A percentile compares a stretch with the other conserved stretches of the same genome.
Conservation (phyloP, 2,888 invertebrate species). For the Hololepta plana region DNA sequence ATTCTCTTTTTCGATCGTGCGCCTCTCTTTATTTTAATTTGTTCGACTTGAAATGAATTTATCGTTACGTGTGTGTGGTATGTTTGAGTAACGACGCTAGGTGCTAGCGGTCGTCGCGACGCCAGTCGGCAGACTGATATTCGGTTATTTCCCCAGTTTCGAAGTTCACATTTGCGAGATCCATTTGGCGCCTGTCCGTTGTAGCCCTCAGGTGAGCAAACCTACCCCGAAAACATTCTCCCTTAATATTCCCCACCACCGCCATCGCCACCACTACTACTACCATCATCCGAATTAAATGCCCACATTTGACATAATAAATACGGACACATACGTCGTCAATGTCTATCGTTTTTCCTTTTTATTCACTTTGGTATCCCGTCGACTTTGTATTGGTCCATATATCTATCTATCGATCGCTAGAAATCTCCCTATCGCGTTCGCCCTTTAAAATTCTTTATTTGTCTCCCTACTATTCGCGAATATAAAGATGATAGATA, state of each 20-base stretch:
- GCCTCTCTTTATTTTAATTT: no score
- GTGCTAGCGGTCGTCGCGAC: constrained; percentile 25
- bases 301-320: constrained; percentile 17
- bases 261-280: constrained; percentile 8
- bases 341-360: constrained; percentile 6
- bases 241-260: constrained; percentile 6
- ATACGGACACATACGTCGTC: constrained; percentile 9
- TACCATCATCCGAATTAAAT: constrained; percentile 13
- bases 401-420: no score
- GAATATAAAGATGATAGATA: no score
- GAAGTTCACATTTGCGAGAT: constrained; percentile 15
- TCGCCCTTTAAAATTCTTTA: no score
- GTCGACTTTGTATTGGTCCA: no score
- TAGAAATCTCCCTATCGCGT: no score
- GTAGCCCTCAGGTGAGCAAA: constrained; percentile 18
- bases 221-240: no score
- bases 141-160: constrained; percentile 15
- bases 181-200: constrained; percentile 22
- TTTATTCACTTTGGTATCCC: no score
- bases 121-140: constrained; percentile 26
- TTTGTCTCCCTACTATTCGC: no score
- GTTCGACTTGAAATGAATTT: no score
- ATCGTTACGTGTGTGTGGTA: constrained; percentile 1
- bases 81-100: constrained; percentile 12
- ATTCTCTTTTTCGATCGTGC: no score